Evolutionary conservation across 2,797 vertebrate species (phyloP), one percentile per base, ranked within the genome.

Genomic region (Rhinatrema bivittatum): DNA sequence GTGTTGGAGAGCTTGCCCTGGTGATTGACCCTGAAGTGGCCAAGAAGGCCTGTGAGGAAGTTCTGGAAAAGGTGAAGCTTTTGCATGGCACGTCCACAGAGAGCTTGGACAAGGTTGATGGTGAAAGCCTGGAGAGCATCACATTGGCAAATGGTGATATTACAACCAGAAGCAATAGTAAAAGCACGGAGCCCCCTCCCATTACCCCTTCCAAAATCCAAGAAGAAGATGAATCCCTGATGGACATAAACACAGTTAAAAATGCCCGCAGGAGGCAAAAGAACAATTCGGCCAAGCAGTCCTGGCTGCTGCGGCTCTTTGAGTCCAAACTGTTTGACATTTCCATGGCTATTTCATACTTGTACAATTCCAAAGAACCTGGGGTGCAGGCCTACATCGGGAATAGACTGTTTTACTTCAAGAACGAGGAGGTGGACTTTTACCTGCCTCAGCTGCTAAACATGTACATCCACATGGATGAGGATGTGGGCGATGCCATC

Each of bases 401-500:
- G 3, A 98, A 98, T 61, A 74, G 94, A 1, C 82, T 98, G 7
- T 98, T 98, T 78, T 94, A 84, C 71, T 98, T 98, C 59, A 71
- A 82, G 1, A 53, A 93, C 2, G 91, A 94, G 3, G 90, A 97
- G 0, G 93, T 97, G 62, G 95, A 94, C 63, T 98, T 97, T 64
- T 98, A 88, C 66, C 80, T 98, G 39, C 95, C 95, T 0, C 95
- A 98, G 85, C 77, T 98, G 32, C 93, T 98, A 31, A 98, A 95
- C 64, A 98, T 98, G 95, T 98, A 98, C 82, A 90, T 98, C 41
- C 92, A 98, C 81, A 96, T 97, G 93, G 93, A 97, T 5, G 93
- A 97, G 73, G 93, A 97, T 1, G 93, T 97, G 8, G 95, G 94
- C 0, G 95, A 98, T 1, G 95, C 95, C 57, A 97, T 98, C 79